Conservation (phyloP, 2,113 vertebrate species). For the Oenanthe melanoleuca region DNA sequence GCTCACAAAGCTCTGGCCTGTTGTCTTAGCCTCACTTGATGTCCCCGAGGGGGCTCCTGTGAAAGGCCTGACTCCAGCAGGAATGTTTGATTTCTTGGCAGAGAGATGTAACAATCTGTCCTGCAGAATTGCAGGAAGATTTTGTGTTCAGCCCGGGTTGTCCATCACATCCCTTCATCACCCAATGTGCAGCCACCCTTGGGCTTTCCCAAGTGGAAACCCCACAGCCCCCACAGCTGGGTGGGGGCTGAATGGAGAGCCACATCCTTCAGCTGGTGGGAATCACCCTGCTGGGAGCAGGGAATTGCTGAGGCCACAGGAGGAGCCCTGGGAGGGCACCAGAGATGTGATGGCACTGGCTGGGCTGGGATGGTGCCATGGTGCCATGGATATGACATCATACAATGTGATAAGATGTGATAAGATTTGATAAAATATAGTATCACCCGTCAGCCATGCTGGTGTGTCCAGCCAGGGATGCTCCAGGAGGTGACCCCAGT, state of each 20-base stretch:
- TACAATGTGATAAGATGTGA: fast-evolving
- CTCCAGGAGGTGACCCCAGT: fast-evolving
- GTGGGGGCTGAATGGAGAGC: fast-evolving
- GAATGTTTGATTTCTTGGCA: slow-evolving; percentile 60
- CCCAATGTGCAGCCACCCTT: not conserved
- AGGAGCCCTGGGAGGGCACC: not conserved
- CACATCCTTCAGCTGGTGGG: not conserved
- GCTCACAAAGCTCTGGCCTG: slow-evolving; percentile 47
- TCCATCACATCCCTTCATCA: not conserved
- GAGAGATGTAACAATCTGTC: slow-evolving; percentile 19
- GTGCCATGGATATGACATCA: no score
- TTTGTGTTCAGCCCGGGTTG: not conserved
- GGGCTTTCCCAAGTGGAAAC: not conserved
- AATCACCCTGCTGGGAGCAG: not conserved
- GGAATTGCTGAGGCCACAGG: not conserved
- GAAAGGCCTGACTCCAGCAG: slow-evolving; percentile 51
- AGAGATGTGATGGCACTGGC: not conserved
- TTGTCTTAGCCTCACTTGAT: slow-evolving; percentile 60
- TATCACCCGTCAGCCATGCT: not conserved
- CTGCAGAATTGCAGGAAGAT: not conserved
- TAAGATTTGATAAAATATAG: fast-evolving
- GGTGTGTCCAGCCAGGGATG: fast-evolving
- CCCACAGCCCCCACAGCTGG: fast-evolving
- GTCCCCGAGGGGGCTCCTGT: slow-evolving; percentile 47
- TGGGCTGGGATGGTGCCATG: not conserved